Base-by-base conservation (phyloP, 1,140 invertebrate species). In the Helicoverpa armigera region DNA sequence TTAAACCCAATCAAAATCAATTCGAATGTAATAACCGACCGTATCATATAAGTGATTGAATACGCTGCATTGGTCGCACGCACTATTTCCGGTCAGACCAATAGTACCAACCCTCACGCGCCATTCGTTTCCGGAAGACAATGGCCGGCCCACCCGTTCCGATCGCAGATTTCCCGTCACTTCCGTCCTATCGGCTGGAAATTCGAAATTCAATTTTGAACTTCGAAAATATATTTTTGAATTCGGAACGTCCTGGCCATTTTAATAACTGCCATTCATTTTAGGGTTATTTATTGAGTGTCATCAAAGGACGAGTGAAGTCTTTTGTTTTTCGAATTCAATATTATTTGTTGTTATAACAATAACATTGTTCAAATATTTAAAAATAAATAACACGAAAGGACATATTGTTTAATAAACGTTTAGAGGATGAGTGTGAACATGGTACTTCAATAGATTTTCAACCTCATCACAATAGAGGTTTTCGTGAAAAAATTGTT, bases 91-190 rank as follows among this genome's bases (percentile, higher is more conserved):
- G 88, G 81, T 80, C 82, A 83, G 79, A 83, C 86, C 85, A 81
- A 80, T 78, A 54, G 80, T 75, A 81, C 84, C 87, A 83, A 83
- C 85, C 85, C 85, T 63, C 86, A 82, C 85, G 85, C 85, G 72
- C 86, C 86, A 82, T 88, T 87, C 86, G 85, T 87, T 91, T 91
- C 91, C 91, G 91, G 91, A 86, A 92, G 88, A 92, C 91, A 91
- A 92, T 90, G 88, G 86, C 87, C 77, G 82, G 82, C 88, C 82
- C 85, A 82, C 87, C 85, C 84, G 86, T 87, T 92, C 91, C 90
- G 90, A 90, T 91, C 85, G 83, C 67, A 86, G 86, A 88, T 90
- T 89, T 88, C 80, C 43, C 61, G 18, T 76, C 50, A 53, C 69
- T 82, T 78, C 76, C 81, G 61, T 75, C 67, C 60, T 58, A 77